Conservation (phyloP, 2,797 vertebrate species). For the Lophotriccus pileatus region DNA sequence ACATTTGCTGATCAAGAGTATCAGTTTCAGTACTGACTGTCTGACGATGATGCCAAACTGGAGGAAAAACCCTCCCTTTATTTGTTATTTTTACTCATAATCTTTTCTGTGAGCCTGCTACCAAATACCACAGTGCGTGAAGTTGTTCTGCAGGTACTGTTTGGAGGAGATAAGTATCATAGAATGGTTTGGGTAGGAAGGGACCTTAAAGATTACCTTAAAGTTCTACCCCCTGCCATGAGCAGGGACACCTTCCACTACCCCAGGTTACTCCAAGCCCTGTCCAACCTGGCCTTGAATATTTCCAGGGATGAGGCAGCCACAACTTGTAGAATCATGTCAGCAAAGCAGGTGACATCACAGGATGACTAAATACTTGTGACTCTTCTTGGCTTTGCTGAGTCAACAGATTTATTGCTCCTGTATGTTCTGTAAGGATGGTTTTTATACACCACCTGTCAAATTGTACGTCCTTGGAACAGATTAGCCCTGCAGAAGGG, state of each 20-base stretch:
- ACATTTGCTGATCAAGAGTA: not conserved
- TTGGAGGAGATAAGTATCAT: not conserved
- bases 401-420: not conserved
- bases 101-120: not conserved
- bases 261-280: not conserved
- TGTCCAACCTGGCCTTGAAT: fast-evolving
- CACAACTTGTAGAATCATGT: not conserved
- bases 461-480: not conserved
- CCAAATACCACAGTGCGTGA: not conserved
- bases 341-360: not conserved
- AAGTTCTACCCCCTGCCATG: not conserved
- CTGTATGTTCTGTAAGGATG: not conserved
- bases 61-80: not conserved
- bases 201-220: not conserved
- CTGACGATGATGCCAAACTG: not conserved
- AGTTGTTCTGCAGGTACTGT: not conserved
- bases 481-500: constrained; percentile 20
- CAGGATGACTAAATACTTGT: not conserved
- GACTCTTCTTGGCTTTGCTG: constrained; percentile 1
- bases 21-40: not conserved
- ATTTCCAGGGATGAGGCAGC: not conserved
- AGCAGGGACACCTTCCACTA: not conserved
- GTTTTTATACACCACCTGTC: constrained; percentile 13
- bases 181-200: not conserved
- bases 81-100: not conserved